These are phyloP conservation scores for Ophioninae sp. DNA, from an alignment of 2,888 invertebrate genomes.

Conservation along the genomic window DNA sequence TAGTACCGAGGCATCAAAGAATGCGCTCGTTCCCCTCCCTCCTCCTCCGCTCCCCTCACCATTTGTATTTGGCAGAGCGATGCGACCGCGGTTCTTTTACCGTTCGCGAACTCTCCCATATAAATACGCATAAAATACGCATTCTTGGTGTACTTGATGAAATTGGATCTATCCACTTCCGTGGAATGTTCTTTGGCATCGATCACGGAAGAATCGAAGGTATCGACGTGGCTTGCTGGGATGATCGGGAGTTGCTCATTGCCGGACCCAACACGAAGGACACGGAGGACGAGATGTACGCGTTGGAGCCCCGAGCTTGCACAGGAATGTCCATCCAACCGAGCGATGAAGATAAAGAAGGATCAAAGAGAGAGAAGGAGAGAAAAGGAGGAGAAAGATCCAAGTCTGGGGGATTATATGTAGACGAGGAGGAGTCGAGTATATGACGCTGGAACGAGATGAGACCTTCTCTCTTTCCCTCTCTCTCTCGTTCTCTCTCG, in stretches of 20 bases:
- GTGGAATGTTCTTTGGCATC: conserved; percentile 23
- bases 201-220: conserved; percentile 38
- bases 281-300: conserved; percentile 35
- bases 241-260: conserved; percentile 34
- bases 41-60: conserved; percentile 19
- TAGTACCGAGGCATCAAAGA: conserved; percentile 52
- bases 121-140: conserved; percentile 14
- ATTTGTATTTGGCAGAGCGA: conserved; percentile 13
- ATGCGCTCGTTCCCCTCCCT: conserved; percentile 23
- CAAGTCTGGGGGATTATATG: conserved; percentile 21
- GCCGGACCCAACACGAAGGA: conserved; percentile 10
- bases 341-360: conserved; percentile 41
- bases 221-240: conserved; percentile 32
- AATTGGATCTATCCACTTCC: conserved; percentile 28
- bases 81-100: conserved; percentile 26
- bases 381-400: conserved; percentile 23
- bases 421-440: conserved; percentile 36
- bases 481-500: conserved; percentile 45
- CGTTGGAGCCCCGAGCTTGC: conserved; percentile 22
- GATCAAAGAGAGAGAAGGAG: conserved; percentile 18
- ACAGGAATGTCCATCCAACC: not conserved
- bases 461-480: conserved; percentile 48
- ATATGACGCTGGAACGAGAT: conserved; percentile 58
- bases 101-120: conserved; percentile 34
- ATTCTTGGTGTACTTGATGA: conserved; percentile 13